A percentile compares a stretch with the other conserved stretches of the same genome.
Conservation (phyloP, 2,888 invertebrate genomes). For the Steinernema scapterisci region DNA sequence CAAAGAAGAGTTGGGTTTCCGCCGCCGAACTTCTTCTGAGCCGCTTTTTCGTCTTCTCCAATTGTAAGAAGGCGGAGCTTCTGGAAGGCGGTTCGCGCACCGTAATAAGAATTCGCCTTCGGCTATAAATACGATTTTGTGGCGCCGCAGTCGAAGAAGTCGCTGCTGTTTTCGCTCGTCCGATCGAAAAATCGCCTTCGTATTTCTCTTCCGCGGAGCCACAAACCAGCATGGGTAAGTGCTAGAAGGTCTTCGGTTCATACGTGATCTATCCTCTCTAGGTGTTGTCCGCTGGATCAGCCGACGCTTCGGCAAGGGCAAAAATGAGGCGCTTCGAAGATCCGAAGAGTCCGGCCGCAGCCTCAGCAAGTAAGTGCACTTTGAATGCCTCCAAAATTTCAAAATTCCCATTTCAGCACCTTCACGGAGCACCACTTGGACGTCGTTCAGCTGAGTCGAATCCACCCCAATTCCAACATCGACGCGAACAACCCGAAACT, state of each 20-base stretch:
- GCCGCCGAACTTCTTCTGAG: not conserved
- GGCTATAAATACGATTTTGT: slow-evolving; percentile 17
- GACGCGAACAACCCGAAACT: slow-evolving; percentile 7
- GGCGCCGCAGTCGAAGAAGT: slow-evolving; percentile 15
- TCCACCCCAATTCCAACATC: slow-evolving; percentile 11
- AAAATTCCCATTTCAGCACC: not conserved
- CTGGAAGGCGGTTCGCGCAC: slow-evolving; percentile 10
- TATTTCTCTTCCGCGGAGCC: not conserved
- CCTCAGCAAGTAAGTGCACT: slow-evolving; percentile 16
- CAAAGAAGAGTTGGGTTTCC: not conserved
- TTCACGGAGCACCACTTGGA: slow-evolving; percentile 23
- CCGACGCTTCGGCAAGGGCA: slow-evolving; percentile 11
- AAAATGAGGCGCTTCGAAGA: slow-evolving; percentile 3
- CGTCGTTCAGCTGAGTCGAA: slow-evolving; percentile 25
- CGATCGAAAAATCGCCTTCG: not conserved
- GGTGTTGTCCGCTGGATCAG: slow-evolving; percentile 14
- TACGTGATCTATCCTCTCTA: not conserved
- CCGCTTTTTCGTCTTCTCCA: not conserved
- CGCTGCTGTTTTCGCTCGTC: slow-evolving; percentile 9
- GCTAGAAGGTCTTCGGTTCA: not conserved
- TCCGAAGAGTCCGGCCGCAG: slow-evolving; percentile 18
- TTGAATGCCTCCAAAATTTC: not conserved
- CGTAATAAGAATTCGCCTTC: slow-evolving; percentile 25
- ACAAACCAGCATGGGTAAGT: slow-evolving; percentile 20
- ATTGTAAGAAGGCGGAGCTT: not conserved